Percentiles rank a stretch among this genome's conserved stretches.
phyloP scores from a whole-genome alignment of 2,888 invertebrate genomes.

The Glyphotaelius pellucidus region DNA sequence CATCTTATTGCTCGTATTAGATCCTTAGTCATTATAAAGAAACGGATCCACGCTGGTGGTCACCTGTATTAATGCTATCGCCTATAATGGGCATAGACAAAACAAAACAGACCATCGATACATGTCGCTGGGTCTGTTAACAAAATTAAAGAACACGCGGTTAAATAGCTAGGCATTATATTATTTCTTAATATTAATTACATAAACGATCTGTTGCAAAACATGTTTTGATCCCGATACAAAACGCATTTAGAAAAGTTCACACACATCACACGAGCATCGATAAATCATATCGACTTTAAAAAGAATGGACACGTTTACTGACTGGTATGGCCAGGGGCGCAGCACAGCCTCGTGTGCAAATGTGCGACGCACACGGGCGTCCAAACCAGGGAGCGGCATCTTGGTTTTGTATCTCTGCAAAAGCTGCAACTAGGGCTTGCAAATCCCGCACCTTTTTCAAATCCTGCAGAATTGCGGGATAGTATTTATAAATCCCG shows the following conservation, averaged over 20 bases:
- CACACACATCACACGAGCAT: slow-evolving; percentile 22
- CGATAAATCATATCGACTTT: slow-evolving; percentile 33
- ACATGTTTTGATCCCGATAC: slow-evolving; percentile 36
- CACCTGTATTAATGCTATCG: neutral
- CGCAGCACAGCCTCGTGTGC: neutral
- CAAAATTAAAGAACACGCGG: neutral
- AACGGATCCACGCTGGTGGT: neutral
- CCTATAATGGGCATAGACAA: neutral
- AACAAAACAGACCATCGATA: neutral
- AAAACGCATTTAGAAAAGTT: slow-evolving; percentile 30
- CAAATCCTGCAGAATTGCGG: no score
- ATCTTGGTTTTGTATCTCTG: neutral
- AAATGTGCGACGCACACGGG: neutral
- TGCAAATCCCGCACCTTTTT: no score
- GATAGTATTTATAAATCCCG: no score
- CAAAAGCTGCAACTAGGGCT: neutral
- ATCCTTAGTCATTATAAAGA: neutral
- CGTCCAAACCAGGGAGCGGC: neutral
- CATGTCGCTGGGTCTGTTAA: neutral
- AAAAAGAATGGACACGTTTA: slow-evolving; percentile 16
- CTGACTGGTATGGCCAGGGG: neutral
- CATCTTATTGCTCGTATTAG: neutral
- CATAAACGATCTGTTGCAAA: slow-evolving; percentile 24
- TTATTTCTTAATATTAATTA: slow-evolving; percentile 11
- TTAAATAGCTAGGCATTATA: slow-evolving; percentile 5